phyloP scores from a whole-genome alignment of 2,797 vertebrate species.

The Danio aesculapii region DNA sequence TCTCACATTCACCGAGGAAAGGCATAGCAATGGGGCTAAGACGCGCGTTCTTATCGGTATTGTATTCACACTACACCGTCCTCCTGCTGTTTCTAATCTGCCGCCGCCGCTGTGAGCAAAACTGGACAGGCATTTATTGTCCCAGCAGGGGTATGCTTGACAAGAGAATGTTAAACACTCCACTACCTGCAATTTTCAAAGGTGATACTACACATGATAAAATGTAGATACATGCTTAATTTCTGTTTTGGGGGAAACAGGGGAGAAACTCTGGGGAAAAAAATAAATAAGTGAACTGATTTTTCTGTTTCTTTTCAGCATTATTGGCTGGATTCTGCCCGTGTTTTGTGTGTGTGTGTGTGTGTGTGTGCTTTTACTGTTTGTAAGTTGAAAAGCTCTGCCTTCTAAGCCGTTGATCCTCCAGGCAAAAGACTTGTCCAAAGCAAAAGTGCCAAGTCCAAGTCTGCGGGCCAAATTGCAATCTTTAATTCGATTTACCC shows the following conservation, averaged over 20 bases:
- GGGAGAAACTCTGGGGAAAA: conserved; percentile 37
- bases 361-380: conserved; percentile 45
- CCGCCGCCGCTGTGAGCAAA: conserved; percentile 94
- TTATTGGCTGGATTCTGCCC: conserved; percentile 33
- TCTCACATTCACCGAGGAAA: conserved; percentile 90
- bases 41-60: conserved; percentile 93
- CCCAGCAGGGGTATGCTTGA: conserved; percentile 94
- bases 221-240: conserved; percentile 82
- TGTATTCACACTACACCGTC: conserved; percentile 89
- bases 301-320: conserved; percentile 47
- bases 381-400: conserved; percentile 31
- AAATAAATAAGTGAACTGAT: conserved; percentile 56
- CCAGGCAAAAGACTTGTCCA: conserved; percentile 46
- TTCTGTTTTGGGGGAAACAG: conserved; percentile 70
- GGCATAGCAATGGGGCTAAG: conserved; percentile 89
- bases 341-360: background rate
- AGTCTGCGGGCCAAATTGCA: conserved; percentile 58
- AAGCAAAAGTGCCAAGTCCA: conserved; percentile 56
- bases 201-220: conserved; percentile 89
- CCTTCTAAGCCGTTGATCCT: conserved; percentile 52
- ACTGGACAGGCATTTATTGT: conserved; percentile 99
- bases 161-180: conserved; percentile 95
- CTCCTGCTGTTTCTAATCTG: conserved; percentile 99
- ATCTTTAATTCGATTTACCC: conserved; percentile 67
- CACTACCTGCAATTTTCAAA: conserved; percentile 90